These are phyloP conservation scores for Cyprinodon diabolis DNA, from an alignment of 2,797 vertebrate species.

Conservation along the genomic window DNA sequence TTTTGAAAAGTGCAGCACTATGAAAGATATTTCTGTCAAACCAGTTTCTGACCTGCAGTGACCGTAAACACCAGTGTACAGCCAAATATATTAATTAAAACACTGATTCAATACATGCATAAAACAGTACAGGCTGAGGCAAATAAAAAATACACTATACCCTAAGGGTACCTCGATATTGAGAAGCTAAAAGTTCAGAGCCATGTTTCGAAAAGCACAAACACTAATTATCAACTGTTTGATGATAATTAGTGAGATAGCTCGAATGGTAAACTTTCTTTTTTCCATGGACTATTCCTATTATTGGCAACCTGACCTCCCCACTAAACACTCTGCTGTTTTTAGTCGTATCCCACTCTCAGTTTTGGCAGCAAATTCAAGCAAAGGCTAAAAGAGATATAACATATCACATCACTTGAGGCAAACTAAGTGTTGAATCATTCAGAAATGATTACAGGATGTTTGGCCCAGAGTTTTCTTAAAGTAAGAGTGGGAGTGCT, in stretches of 20 bases:
- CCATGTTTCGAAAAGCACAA: constrained; percentile 11
- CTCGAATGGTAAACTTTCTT: constrained; percentile 31
- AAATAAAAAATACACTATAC: not conserved
- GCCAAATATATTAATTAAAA: not conserved
- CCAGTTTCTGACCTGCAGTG: not conserved
- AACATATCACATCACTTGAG: constrained; percentile 52
- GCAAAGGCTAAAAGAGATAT: constrained; percentile 59
- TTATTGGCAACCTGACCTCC: constrained; percentile 66
- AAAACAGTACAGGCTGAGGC: not conserved
- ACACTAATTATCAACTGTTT: not conserved
- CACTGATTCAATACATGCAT: not conserved
- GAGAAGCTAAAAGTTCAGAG: constrained; percentile 1
- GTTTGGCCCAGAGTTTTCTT: constrained; percentile 42
- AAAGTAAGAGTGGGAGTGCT: constrained; percentile 59
- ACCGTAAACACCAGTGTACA: not conserved
- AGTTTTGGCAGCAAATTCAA: constrained; percentile 59
- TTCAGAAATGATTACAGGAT: constrained; percentile 25
- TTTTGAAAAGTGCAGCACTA: not conserved
- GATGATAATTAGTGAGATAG: constrained; percentile 19
- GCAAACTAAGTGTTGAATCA: constrained; percentile 61
- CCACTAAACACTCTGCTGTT: constrained; percentile 61
- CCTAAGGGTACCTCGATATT: constrained; percentile 9
- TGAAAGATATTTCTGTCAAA: not conserved
- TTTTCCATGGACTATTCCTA: constrained; percentile 49
- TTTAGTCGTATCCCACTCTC: constrained; percentile 67